phyloP scores from a whole-genome alignment of 2,113 vertebrate genomes.

The Ellobius talpinus region DNA sequence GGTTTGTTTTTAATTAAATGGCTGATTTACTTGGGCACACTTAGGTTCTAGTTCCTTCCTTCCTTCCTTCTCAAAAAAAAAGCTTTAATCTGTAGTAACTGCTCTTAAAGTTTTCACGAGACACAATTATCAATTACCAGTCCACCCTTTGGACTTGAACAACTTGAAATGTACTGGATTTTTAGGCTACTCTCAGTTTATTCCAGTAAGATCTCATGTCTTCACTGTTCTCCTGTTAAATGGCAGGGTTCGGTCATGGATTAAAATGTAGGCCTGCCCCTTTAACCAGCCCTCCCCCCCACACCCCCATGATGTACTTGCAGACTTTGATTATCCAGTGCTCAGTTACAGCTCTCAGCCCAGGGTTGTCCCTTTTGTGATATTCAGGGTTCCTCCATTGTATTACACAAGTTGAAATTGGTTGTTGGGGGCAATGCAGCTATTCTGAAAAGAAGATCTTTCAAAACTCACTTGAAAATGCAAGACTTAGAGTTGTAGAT shows the following conservation, averaged over 20 bases:
- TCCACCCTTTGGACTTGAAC: background rate
- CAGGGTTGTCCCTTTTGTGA: background rate
- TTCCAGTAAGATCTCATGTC: background rate
- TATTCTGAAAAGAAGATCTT: background rate
- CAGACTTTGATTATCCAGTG: background rate
- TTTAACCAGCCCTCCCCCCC: background rate
- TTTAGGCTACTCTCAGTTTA: background rate
- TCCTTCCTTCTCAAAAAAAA: constrained; percentile 1
- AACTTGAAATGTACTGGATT: background rate
- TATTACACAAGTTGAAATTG: background rate
- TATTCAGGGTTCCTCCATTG: background rate
- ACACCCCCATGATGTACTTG: rapidly evolving
- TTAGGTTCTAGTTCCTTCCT: background rate
- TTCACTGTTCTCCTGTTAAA: background rate
- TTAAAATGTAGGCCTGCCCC: background rate
- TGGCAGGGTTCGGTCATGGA: background rate
- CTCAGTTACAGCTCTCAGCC: background rate
- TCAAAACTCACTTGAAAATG: background rate
- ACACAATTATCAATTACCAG: background rate
- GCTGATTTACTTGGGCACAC: background rate
- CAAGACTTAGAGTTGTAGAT: background rate
- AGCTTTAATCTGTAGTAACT: background rate
- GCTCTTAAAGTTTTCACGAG: background rate
- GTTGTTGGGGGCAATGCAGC: background rate
- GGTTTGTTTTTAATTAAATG: background rate